Evolutionary conservation across 2,113 vertebrate genomes (phyloP).

Genomic region (Forbesichthys agassizii): DNA sequence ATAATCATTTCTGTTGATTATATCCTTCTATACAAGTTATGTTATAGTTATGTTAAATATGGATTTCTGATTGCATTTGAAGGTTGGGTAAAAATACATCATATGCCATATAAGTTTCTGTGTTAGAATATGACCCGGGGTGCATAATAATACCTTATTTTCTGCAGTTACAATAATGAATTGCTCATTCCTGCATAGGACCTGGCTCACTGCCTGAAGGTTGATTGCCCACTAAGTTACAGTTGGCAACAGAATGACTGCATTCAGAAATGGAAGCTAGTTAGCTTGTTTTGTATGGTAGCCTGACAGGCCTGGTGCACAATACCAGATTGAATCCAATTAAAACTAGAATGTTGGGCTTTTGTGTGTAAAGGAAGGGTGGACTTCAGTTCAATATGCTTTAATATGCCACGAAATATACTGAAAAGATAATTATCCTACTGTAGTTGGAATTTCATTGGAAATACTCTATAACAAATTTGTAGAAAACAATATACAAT

Average conservation of each 20-base stretch:
- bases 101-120: too few relatives aligned
- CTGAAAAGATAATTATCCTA: too few relatives aligned
- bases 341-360: neutral
- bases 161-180: slow-evolving; percentile 34
- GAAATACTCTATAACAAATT: too few relatives aligned
- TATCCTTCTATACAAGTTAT: too few relatives aligned
- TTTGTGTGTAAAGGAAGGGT: neutral
- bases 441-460: too few relatives aligned
- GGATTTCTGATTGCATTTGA: too few relatives aligned
- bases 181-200: slow-evolving; percentile 24
- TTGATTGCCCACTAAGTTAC: slow-evolving; percentile 38
- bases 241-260: slow-evolving; percentile 26
- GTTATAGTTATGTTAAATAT: too few relatives aligned
- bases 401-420: too few relatives aligned
- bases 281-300: slow-evolving; percentile 4
- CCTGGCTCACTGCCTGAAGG: slow-evolving; percentile 30
- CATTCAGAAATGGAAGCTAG: slow-evolving; percentile 7
- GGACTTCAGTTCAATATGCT: too few relatives aligned
- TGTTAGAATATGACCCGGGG: neutral
- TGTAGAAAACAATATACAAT: too few relatives aligned
- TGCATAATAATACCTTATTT: slow-evolving; percentile 6
- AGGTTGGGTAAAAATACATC: too few relatives aligned
- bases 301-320: neutral
- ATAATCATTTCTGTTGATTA: too few relatives aligned
- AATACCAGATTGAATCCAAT: neutral